phyloP scores from a whole-genome alignment of 2,113 vertebrate species.

The Neotragus moschatus region DNA sequence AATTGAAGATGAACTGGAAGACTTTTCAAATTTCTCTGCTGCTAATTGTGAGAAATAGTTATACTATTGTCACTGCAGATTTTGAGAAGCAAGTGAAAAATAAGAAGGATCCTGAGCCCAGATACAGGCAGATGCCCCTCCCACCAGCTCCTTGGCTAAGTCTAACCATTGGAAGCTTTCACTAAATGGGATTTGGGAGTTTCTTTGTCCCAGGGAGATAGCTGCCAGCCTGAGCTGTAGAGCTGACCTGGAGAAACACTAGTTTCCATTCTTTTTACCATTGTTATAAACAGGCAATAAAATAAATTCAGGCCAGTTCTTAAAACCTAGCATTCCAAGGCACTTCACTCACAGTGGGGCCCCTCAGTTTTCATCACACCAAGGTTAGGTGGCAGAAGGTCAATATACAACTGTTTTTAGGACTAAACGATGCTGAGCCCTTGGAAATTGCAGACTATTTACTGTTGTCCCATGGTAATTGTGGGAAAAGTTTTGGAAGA shows the following conservation, averaged over 20 bases:
- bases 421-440: neutral
- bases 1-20: neutral
- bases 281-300: neutral
- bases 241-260: neutral
- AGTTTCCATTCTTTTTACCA: neutral
- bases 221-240: neutral
- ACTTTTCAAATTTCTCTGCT: neutral
- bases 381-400: neutral
- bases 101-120: neutral
- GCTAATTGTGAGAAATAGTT: neutral
- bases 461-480: slow-evolving; percentile 41
- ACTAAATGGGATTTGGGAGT: neutral
- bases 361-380: neutral
- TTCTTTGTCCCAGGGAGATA: neutral
- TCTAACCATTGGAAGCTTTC: neutral
- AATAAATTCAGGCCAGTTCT: neutral
- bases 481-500: slow-evolving; percentile 56
- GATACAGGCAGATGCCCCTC: neutral
- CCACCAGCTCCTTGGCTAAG: neutral
- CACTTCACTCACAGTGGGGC: neutral
- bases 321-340: neutral
- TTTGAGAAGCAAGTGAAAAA: neutral
- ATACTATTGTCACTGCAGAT: neutral
- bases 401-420: slow-evolving; percentile 57
- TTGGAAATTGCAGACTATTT: slow-evolving; percentile 53